A percentile compares a stretch with the other conserved stretches of the same genome.
These are phyloP conservation scores for Potamarius usumacintae DNA, from an alignment of 2,113 vertebrate genomes.

Conservation along the genomic window DNA sequence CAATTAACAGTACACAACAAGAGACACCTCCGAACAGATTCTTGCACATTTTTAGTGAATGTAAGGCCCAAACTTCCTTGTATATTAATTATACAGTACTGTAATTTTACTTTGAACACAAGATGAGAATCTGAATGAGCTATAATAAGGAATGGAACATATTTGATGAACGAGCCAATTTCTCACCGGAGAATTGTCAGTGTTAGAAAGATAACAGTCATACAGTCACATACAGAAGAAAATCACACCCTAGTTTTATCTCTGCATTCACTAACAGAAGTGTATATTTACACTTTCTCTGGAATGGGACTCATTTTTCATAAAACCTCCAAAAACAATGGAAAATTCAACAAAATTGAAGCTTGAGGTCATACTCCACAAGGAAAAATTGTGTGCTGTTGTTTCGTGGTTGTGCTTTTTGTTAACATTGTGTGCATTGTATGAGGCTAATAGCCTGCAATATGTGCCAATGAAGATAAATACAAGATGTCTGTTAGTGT, in stretches of 20 bases:
- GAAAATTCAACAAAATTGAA: not conserved
- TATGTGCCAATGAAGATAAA: not conserved
- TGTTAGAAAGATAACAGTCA: constrained; percentile 53
- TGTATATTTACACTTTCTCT: not conserved
- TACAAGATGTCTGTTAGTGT: constrained; percentile 5
- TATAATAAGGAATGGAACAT: not conserved
- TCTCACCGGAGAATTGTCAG: constrained; percentile 49
- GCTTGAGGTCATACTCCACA: constrained; percentile 2
- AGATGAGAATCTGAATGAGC: not conserved
- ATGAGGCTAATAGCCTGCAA: not conserved
- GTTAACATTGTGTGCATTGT: not conserved
- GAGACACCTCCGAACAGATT: not conserved
- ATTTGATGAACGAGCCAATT: constrained; percentile 45
- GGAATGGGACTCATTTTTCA: not conserved
- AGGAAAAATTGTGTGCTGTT: constrained; percentile 40
- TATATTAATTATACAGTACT: not conserved
- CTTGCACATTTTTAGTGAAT: not conserved
- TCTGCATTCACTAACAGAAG: constrained; percentile 33
- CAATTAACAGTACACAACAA: not conserved
- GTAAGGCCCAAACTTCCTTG: not conserved
- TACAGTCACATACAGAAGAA: constrained; percentile 42
- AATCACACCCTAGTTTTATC: not conserved
- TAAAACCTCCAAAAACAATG: not conserved
- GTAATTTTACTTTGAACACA: not conserved
- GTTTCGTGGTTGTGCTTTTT: constrained; percentile 16